A percentile compares a stretch with the other conserved stretches of the same genome.
Conservation (phyloP, 2,113 vertebrate species). For the Amblyornis subalaris region DNA sequence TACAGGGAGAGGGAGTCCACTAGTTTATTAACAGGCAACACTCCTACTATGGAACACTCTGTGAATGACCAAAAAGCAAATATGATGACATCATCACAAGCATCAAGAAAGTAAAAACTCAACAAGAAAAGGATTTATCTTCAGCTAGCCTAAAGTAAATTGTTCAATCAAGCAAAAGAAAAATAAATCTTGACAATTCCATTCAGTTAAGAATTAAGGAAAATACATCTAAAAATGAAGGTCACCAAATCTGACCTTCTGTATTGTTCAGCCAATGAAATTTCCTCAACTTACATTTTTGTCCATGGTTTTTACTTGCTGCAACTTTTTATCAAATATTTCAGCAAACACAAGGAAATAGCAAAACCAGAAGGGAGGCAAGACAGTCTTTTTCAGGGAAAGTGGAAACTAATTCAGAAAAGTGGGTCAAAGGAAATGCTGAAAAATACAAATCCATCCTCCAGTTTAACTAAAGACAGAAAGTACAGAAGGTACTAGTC, state of each 20-base stretch:
- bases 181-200: neutral
- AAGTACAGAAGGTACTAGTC: neutral
- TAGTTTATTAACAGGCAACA: neutral
- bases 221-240: neutral
- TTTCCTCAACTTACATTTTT: neutral
- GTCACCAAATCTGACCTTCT: neutral
- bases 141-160: neutral
- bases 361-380: neutral
- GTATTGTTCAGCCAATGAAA: neutral
- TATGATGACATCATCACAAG: neutral
- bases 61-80: neutral
- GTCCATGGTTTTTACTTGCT: neutral
- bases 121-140: neutral
- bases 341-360: conserved; percentile 22
- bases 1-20: neutral
- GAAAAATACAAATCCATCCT: neutral
- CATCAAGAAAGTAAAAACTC: neutral
- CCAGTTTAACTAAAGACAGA: neutral
- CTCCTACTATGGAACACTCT: neutral
- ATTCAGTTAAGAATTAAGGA: neutral
- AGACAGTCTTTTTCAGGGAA: conserved; percentile 5
- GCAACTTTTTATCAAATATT: neutral
- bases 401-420: conserved; percentile 20
- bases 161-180: neutral
- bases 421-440: conserved; percentile 26